These are phyloP conservation scores for Corythucha ciliata DNA, from an alignment of 2,888 invertebrate genomes.

Conservation along the genomic window DNA sequence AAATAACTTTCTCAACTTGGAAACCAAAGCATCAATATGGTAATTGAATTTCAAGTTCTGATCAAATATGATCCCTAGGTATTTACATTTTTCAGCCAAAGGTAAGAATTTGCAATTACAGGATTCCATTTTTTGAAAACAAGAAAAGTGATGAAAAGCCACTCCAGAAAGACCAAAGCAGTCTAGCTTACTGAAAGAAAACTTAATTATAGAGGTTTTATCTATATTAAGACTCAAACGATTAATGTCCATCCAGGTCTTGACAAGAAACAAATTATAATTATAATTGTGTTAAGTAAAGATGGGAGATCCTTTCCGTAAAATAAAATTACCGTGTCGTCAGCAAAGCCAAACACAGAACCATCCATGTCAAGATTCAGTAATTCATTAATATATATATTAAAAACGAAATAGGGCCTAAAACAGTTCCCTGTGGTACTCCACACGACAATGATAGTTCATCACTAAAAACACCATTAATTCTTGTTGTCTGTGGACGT, in stretches of 20 bases:
- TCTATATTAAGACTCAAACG: conserved; percentile 1
- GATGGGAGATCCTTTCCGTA: conserved; percentile 1
- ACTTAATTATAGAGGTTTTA: conserved; percentile 9
- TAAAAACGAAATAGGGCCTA: conserved; percentile 8
- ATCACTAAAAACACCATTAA: conserved; percentile 1
- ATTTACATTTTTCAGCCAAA: conserved; percentile 12
- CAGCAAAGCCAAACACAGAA: conserved; percentile 8
- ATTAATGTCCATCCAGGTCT: conserved; percentile 12
- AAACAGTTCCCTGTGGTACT: too few species aligned
- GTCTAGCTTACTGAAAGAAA: conserved; percentile 2
- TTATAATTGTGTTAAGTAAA: conserved; percentile 1
- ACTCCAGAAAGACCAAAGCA: conserved; percentile 7
- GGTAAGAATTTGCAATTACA: conserved; percentile 2
- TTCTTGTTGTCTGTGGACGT: conserved; percentile 1
- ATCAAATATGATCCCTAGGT: conserved; percentile 9
- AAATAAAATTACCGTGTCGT: conserved; percentile 5
- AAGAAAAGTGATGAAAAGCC: conserved; percentile 11
- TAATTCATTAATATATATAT: too few species aligned
- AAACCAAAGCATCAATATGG: conserved; percentile 13
- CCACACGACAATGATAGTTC: too few species aligned
- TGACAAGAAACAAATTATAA: conserved; percentile 11
- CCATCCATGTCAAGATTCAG: conserved; percentile 8
- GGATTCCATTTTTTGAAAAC: not conserved
- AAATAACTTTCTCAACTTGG: conserved; percentile 11
- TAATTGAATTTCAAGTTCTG: conserved; percentile 11